Evolutionary conservation across 2,113 vertebrate species (phyloP).

Genomic region (Phaethornis superciliosus): DNA sequence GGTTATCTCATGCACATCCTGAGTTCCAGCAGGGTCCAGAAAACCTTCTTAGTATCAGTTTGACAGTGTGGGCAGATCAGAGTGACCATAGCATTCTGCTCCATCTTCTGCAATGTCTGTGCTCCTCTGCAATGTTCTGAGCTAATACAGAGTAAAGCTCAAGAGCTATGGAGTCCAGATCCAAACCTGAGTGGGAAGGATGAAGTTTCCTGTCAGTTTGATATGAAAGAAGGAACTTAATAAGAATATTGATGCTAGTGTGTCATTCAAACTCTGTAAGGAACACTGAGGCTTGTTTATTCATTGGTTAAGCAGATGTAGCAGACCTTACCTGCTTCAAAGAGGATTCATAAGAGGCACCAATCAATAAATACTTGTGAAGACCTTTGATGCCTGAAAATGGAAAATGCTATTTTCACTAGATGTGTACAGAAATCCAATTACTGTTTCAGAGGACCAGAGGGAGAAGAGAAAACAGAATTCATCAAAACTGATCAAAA

Average conservation of each 20-base stretch:
- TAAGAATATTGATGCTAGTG: neutral
- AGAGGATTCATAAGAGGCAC: neutral
- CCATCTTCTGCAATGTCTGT: rapidly evolving
- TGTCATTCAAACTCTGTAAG: neutral
- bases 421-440: neutral
- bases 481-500: neutral
- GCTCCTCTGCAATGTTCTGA: neutral
- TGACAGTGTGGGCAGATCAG: neutral
- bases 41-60: neutral
- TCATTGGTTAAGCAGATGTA: conserved; percentile 17
- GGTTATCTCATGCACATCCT: neutral
- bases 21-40: neutral
- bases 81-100: neutral
- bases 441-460: conserved; percentile 9
- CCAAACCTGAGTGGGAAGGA: neutral
- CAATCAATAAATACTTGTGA: conserved; percentile 40
- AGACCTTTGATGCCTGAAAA: conserved; percentile 43
- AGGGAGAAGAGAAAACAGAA: neutral
- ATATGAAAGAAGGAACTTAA: neutral
- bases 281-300: neutral
- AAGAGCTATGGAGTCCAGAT: neutral
- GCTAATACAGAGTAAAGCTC: neutral
- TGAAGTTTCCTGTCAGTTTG: neutral
- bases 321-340: neutral
- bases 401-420: conserved; percentile 49